phyloP scores from a whole-genome alignment of 2,113 vertebrate species.

The Abramis brama region DNA sequence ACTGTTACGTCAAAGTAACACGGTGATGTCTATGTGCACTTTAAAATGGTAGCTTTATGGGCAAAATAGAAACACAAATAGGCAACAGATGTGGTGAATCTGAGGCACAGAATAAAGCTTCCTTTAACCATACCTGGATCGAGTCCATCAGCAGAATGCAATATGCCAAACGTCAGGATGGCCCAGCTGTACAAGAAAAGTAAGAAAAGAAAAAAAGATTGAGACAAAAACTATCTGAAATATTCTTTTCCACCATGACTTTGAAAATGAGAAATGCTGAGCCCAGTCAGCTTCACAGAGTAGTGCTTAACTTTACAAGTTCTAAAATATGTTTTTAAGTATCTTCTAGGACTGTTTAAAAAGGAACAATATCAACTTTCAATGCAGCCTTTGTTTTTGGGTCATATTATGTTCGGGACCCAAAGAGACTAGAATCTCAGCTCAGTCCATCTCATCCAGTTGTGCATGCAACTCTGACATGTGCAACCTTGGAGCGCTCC shows the following conservation, averaged over 20 bases:
- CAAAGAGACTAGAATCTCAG: not conserved
- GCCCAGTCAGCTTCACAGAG: not conserved
- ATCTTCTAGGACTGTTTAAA: not conserved
- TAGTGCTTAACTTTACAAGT: not conserved
- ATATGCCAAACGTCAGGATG: conserved; percentile 33
- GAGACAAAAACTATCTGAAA: not conserved
- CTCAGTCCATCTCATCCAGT: not conserved
- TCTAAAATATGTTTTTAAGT: not conserved
- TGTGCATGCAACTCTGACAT: not conserved
- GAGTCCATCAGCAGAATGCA: conserved; percentile 49
- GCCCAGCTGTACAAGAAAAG: conserved; percentile 27
- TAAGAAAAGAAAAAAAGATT: not conserved
- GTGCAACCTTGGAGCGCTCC: not conserved
- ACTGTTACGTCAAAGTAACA: conserved; percentile 4
- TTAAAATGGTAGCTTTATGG: conserved; percentile 53
- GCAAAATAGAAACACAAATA: conserved; percentile 46
- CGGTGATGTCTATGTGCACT: not conserved
- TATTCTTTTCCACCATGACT: not conserved
- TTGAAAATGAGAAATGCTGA: not conserved
- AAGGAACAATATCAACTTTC: not conserved
- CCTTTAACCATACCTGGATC: conserved; percentile 39
- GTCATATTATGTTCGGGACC: not conserved
- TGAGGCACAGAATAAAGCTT: conserved; percentile 47
- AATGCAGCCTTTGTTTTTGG: not conserved
- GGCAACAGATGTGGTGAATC: conserved; percentile 61